Conservation (phyloP, 30 jellyfish, hydroid and myxozoan species). For the Cassiopea xamachana region DNA sequence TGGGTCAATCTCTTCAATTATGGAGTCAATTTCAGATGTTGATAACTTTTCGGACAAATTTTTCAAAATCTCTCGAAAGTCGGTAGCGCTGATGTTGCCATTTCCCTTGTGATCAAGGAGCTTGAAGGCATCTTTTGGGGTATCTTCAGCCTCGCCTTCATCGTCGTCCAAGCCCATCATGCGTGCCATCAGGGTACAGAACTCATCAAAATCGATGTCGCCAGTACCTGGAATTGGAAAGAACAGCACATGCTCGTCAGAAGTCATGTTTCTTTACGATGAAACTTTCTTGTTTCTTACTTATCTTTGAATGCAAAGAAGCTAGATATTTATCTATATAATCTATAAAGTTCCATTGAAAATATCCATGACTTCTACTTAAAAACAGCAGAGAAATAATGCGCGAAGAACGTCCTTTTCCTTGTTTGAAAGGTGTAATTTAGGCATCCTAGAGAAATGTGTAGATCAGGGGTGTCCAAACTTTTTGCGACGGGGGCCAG, state of each 20-base stretch:
- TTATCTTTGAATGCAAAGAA: no score
- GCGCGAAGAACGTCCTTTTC: no score
- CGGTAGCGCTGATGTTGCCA: slow-evolving; percentile 41
- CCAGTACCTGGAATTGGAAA: slow-evolving; percentile 38
- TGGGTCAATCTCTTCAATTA: slow-evolving; percentile 63
- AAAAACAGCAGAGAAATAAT: no score
- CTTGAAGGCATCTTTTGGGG: slow-evolving; percentile 66
- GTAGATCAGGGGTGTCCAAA: no score
- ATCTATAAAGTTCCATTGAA: no score
- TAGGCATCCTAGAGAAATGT: no score
- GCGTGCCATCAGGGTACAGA: slow-evolving; percentile 73
- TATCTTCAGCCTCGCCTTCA: slow-evolving; percentile 37
- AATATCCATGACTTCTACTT: no score
- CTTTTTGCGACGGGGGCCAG: no score
- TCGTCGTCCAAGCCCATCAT: slow-evolving; percentile 65
- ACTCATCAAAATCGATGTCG: slow-evolving; percentile 66
- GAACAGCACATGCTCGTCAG: neutral
- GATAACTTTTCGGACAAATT: slow-evolving; percentile 42
- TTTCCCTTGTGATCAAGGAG: slow-evolving; percentile 51
- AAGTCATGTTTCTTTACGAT: neutral
- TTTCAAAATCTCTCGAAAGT: slow-evolving; percentile 34
- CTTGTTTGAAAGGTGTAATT: no score
- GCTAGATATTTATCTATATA: no score
- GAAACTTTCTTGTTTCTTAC: neutral
- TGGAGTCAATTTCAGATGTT: slow-evolving; percentile 33